phyloP scores from a whole-genome alignment of 1,140 invertebrate species.

The Drosophila novamexicana region DNA sequence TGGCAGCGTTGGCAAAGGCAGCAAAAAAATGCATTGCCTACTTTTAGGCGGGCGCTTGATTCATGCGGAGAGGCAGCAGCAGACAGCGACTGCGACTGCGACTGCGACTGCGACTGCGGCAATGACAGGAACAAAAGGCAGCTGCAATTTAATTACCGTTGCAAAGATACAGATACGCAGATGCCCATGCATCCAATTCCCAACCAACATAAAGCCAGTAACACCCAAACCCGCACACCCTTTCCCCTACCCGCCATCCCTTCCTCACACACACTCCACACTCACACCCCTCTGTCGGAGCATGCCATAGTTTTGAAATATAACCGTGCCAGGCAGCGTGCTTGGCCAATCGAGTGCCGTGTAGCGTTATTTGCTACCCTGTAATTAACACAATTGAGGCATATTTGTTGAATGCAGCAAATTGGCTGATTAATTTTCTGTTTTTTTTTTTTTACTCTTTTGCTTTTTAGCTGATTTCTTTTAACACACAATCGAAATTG shows the following conservation, averaged over 20 bases:
- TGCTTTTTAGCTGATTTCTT: neutral
- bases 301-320: conserved; percentile 33
- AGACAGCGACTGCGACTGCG: neutral
- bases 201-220: conserved; percentile 5
- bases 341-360: conserved; percentile 18
- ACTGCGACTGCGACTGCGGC: conserved; percentile 21
- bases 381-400: neutral
- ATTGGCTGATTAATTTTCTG: no score
- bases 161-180: conserved; percentile 50
- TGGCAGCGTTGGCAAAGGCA: conserved; percentile 17
- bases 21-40: conserved; percentile 46
- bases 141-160: conserved; percentile 78
- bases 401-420: neutral
- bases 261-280: no score
- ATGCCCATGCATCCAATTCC: conserved; percentile 24
- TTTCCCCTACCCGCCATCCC: no score
- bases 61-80: conserved; percentile 35
- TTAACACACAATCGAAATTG: no score
- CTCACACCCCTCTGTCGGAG: no score
- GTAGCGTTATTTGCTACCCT: conserved; percentile 17
- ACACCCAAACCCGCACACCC: neutral
- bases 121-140: conserved; percentile 50
- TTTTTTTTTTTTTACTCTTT: no score
- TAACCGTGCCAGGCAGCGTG: conserved; percentile 24
- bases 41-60: conserved; percentile 61